phyloP scores from a whole-genome alignment of 2,113 vertebrate species.

The Pituophis catenifer region DNA sequence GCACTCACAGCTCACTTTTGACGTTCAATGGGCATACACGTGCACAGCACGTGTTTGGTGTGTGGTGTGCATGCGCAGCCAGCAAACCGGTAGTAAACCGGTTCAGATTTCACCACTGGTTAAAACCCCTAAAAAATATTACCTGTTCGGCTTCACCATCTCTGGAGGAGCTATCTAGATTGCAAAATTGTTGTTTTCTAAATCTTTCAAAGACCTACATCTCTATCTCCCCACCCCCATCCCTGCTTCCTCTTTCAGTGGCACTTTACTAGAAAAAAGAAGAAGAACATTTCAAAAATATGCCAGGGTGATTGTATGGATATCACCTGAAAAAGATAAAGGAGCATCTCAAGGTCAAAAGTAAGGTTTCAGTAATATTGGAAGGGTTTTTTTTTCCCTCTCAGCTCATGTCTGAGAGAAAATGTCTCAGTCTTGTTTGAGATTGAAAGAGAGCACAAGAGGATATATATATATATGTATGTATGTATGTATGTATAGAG shows the following conservation, averaged over 20 bases:
- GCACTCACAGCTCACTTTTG: too few species aligned
- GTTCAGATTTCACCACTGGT: too few species aligned
- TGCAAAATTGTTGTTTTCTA: not conserved
- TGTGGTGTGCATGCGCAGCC: too few species aligned
- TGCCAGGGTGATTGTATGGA: not conserved
- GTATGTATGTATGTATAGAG: too few species aligned
- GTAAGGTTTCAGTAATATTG: slow-evolving; percentile 42
- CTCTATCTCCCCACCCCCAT: not conserved
- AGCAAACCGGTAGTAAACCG: too few species aligned
- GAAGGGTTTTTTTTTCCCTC: slow-evolving; percentile 30
- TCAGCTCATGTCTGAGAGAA: slow-evolving; percentile 35
- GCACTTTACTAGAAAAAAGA: not conserved
- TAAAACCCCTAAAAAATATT: not conserved
- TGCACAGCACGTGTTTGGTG: too few species aligned
- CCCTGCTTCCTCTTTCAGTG: not conserved
- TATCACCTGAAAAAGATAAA: slow-evolving; percentile 35
- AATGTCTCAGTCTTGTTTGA: slow-evolving; percentile 37
- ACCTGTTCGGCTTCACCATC: not conserved
- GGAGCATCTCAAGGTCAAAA: slow-evolving; percentile 43
- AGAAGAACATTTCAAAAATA: slow-evolving; percentile 29
- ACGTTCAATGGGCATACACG: too few species aligned
- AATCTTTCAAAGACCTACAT: not conserved
- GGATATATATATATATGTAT: not conserved
- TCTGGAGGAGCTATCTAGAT: not conserved
- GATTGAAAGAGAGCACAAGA: slow-evolving; percentile 19